These are phyloP conservation scores for Noctuana brunneofusca DNA, from an alignment of 2,888 invertebrate genomes.

Conservation along the genomic window DNA sequence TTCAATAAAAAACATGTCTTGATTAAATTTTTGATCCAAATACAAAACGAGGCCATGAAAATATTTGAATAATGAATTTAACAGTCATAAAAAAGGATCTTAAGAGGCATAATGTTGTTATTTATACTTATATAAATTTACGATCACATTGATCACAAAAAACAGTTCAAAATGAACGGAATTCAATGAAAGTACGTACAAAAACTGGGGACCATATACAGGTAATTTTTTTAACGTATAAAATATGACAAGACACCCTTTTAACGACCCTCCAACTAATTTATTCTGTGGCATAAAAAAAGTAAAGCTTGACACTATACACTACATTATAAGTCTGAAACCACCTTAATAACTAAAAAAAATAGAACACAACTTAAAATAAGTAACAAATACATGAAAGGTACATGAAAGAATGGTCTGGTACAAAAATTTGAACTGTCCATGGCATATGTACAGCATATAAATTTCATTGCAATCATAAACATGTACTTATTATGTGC, in stretches of 20 bases:
- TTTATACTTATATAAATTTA: too few relatives aligned
- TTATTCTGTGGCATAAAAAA: neutral
- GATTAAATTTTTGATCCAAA: too few relatives aligned
- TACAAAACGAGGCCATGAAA: too few relatives aligned
- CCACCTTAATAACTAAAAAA: neutral
- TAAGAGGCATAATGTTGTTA: too few relatives aligned
- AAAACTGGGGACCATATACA: too few relatives aligned
- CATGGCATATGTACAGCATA: conserved; percentile 48
- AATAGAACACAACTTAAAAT: conserved; percentile 21
- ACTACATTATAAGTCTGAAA: neutral
- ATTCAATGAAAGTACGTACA: too few relatives aligned
- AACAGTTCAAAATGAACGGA: too few relatives aligned
- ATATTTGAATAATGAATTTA: too few relatives aligned
- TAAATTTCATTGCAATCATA: neutral
- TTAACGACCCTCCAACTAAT: neutral
- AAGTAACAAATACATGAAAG: conserved; percentile 44
- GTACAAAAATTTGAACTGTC: conserved; percentile 42
- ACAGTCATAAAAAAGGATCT: too few relatives aligned
- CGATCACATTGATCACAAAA: too few relatives aligned
- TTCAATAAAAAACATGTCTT: too few relatives aligned
- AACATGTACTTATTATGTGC: neutral
- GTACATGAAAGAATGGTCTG: conserved; percentile 72
- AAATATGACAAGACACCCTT: neutral
- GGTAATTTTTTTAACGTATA: too few relatives aligned
- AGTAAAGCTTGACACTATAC: conserved; percentile 5